Percentiles rank a stretch among this genome's conserved stretches.
These are phyloP conservation scores for Accipiter minullus DNA, from an alignment of 2,797 vertebrate species.

Conservation along the genomic window DNA sequence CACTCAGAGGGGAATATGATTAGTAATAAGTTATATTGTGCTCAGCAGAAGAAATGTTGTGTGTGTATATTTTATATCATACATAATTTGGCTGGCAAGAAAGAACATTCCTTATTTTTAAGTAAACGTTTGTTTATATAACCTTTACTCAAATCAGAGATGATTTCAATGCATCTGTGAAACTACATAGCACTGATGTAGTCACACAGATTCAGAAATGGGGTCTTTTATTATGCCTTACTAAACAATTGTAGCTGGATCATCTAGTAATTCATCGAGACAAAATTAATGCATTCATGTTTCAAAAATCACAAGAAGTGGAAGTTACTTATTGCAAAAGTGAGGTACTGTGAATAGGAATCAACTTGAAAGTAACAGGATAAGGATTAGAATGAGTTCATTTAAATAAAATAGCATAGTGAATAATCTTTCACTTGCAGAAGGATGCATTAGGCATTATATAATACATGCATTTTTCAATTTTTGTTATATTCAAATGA, in stretches of 20 bases:
- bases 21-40: not conserved
- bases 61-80: not conserved
- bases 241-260: not conserved
- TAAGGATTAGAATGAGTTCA: not conserved
- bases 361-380: not conserved
- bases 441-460: not conserved
- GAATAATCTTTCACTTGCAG: not conserved
- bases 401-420: not conserved
- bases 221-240: not conserved
- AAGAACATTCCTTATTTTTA: not conserved
- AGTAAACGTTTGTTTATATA: not conserved
- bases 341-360: not conserved
- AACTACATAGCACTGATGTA: not conserved
- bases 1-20: not conserved
- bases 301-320: not conserved
- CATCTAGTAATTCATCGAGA: not conserved
- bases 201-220: not conserved
- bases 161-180: not conserved
- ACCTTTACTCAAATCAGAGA: not conserved
- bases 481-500: not conserved
- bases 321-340: not conserved
- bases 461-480: not conserved
- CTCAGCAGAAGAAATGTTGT: not conserved
- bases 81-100: not conserved
- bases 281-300: not conserved